Conservation (phyloP, 2,888 invertebrate genomes). For the Pheosia gnoma region DNA sequence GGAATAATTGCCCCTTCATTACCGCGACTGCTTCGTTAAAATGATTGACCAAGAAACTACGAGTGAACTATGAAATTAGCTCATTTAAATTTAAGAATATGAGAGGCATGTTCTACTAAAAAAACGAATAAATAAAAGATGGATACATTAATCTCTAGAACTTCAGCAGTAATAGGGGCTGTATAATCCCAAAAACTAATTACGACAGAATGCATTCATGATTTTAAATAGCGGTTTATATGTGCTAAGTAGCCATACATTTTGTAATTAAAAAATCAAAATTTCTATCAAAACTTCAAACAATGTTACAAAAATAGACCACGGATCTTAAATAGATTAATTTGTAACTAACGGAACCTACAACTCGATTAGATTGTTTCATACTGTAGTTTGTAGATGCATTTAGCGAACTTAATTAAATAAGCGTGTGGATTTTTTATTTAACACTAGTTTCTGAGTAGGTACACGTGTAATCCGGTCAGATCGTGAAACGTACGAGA, state of each 20-base stretch:
- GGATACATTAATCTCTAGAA: no score
- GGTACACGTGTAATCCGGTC: slow-evolving; percentile 5
- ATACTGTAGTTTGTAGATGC: slow-evolving; percentile 61
- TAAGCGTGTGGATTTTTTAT: slow-evolving; percentile 52
- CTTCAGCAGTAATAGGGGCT: no score
- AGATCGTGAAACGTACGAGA: slow-evolving; percentile 39
- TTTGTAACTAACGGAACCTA: slow-evolving; percentile 35
- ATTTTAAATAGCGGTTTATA: no score
- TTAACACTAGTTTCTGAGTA: slow-evolving; percentile 12
- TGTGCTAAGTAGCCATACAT: no score
- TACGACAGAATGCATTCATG: no score
- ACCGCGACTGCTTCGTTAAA: slow-evolving; percentile 31
- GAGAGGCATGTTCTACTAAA: no score
- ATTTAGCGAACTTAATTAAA: slow-evolving; percentile 62
- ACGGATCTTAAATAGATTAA: slow-evolving; percentile 33
- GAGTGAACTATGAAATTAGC: background rate
- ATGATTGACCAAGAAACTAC: slow-evolving; percentile 1
- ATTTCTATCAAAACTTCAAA: background rate
- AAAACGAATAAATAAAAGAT: no score
- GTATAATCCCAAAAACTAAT: no score
- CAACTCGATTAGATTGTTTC: slow-evolving; percentile 58
- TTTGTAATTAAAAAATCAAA: no score
- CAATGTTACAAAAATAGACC: background rate
- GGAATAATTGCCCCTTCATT: slow-evolving; percentile 68
- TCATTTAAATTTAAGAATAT: slow-evolving; percentile 10